phyloP scores from a whole-genome alignment of 2,888 invertebrate genomes.

The Mimachlamys varia region DNA sequence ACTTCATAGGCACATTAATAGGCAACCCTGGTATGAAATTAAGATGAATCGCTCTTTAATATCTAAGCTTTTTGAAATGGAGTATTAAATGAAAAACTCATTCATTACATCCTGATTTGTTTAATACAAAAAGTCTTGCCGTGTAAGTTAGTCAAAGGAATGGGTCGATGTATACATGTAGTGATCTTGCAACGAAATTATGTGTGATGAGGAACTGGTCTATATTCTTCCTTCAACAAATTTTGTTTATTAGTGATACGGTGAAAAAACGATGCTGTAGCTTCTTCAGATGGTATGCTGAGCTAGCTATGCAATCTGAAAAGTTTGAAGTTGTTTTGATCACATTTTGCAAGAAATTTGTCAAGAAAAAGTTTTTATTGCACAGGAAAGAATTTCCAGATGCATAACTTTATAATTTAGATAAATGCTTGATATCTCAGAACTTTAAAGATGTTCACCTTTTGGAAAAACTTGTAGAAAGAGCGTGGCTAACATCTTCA shows the following conservation, averaged over 20 bases:
- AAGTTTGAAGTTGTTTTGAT: too few relatives aligned
- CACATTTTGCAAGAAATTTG: too few relatives aligned
- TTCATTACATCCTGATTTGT: not conserved
- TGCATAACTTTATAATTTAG: too few relatives aligned
- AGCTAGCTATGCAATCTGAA: too few relatives aligned
- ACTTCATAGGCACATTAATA: not conserved
- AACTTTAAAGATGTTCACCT: too few relatives aligned
- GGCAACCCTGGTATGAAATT: not conserved
- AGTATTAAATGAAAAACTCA: slow-evolving; percentile 26
- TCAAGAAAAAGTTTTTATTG: too few relatives aligned
- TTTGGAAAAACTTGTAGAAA: not conserved
- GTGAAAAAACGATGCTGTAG: not conserved
- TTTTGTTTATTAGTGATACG: not conserved
- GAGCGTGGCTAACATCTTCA: not conserved
- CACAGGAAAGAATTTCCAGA: too few relatives aligned
- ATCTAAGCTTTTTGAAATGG: slow-evolving; percentile 6
- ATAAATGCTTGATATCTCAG: not conserved
- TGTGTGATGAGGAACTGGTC: not conserved
- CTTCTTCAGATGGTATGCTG: too few relatives aligned
- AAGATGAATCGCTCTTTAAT: slow-evolving; percentile 22
- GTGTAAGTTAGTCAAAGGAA: not conserved
- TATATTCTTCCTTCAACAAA: not conserved
- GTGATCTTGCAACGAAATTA: not conserved
- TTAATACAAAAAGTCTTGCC: not conserved
- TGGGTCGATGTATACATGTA: not conserved